phyloP scores from a whole-genome alignment of 2,113 vertebrate species.

The Ariopsis seemanni region DNA sequence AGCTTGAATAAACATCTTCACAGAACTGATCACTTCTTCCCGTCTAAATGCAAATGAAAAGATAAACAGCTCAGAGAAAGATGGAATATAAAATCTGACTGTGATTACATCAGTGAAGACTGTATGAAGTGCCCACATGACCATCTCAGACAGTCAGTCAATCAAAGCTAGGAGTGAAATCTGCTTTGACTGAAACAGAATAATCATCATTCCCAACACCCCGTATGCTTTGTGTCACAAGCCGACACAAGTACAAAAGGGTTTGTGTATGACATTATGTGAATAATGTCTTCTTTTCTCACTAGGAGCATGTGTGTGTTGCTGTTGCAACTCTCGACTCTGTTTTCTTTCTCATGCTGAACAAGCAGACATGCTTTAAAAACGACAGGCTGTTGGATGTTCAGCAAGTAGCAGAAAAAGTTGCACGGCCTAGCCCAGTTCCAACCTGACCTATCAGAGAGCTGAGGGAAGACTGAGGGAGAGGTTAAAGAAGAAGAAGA shows the following conservation, averaged over 20 bases:
- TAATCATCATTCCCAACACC: not conserved
- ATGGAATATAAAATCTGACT: not conserved
- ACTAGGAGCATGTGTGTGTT: not conserved
- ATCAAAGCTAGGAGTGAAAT: not conserved
- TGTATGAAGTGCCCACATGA: not conserved
- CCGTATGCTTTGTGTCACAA: no score
- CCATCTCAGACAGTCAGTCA: not conserved
- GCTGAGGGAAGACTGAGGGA: conserved; percentile 63
- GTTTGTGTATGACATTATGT: not conserved
- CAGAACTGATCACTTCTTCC: not conserved
- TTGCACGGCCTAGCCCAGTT: conserved; percentile 60
- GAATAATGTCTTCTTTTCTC: not conserved
- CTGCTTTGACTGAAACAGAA: not conserved
- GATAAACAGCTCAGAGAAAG: not conserved
- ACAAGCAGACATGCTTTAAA: conserved; percentile 51
- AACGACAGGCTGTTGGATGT: conserved; percentile 68
- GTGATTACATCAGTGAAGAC: not conserved
- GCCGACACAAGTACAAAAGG: no score
- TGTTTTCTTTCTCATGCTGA: conserved; percentile 62
- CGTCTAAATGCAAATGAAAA: not conserved
- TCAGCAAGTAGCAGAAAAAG: conserved; percentile 74
- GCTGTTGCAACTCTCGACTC: not conserved
- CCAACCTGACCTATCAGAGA: conserved; percentile 75
- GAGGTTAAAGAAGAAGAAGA: conserved; percentile 46
- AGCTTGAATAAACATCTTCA: not conserved